A percentile compares a stretch with the other conserved stretches of the same genome.
These are phyloP conservation scores for Rhynchophorus ferrugineus DNA, from an alignment of 1,140 invertebrate species.

Conservation along the genomic window DNA sequence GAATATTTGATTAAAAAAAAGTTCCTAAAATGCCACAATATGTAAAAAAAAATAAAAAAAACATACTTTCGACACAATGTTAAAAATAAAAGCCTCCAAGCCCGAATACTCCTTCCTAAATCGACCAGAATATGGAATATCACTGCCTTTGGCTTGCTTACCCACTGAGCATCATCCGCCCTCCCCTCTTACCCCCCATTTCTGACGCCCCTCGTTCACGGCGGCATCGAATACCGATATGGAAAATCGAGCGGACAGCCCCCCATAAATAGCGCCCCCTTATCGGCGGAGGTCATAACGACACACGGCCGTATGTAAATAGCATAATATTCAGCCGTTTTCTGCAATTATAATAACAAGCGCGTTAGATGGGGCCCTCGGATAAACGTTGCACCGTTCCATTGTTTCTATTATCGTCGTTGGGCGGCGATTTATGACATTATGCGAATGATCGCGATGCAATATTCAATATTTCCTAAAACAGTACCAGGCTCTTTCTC, in stretches of 20 bases:
- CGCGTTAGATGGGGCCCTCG: conserved; percentile 6
- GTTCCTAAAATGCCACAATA: no score
- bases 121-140: no score
- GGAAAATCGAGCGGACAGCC: background rate
- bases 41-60: no score
- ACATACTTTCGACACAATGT: no score
- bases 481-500: background rate
- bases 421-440: background rate
- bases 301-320: conserved; percentile 4
- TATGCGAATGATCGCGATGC: background rate
- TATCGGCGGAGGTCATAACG: conserved; percentile 8
- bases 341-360: conserved; percentile 17
- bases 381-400: conserved; percentile 3
- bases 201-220: no score
- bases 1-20: no score
- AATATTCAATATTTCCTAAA: conserved; percentile 11
- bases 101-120: no score
- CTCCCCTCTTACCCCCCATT: no score
- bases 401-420: conserved; percentile 10
- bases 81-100: no score
- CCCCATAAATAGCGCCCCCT: conserved; percentile 5
- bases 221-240: no score
- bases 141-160: no score
- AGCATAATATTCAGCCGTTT: conserved; percentile 10
- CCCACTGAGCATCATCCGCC: no score